Evolutionary conservation across 2,113 vertebrate species (phyloP).

Genomic region (Malurus alboscapulatus): DNA sequence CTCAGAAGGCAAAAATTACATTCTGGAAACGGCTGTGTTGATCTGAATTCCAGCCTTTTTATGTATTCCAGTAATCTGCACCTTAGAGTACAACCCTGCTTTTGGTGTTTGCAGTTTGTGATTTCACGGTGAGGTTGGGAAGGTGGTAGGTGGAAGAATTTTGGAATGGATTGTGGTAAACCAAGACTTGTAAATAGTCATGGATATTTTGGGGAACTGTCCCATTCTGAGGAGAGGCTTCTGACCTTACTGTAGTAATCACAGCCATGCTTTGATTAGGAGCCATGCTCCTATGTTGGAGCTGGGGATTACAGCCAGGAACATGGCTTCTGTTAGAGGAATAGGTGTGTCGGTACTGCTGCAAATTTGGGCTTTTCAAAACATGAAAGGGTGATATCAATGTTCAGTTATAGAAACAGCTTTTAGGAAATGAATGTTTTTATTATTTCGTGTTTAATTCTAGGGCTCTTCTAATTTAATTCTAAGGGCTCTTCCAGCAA

Average conservation of each 20-base stretch:
- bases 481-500: too few relatives aligned
- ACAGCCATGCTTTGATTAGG: neutral
- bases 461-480: too few relatives aligned
- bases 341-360: neutral
- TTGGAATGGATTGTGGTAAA: neutral
- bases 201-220: neutral
- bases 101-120: neutral
- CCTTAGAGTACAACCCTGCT: fast-evolving
- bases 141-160: neutral
- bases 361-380: neutral
- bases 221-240: neutral
- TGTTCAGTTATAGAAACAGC: neutral
- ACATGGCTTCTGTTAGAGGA: neutral
- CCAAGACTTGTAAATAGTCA: neutral
- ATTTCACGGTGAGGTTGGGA: neutral
- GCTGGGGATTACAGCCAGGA: neutral
- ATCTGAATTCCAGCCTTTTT: neutral
- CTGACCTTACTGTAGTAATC: neutral
- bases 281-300: neutral
- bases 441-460: neutral
- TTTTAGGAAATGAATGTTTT: neutral
- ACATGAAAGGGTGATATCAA: neutral
- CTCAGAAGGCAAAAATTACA: neutral
- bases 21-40: neutral
- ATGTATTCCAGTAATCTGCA: neutral